A percentile compares a stretch with the other conserved stretches of the same genome.
Conservation (phyloP, 2,888 invertebrate genomes). For the Drosophila pullipes region DNA sequence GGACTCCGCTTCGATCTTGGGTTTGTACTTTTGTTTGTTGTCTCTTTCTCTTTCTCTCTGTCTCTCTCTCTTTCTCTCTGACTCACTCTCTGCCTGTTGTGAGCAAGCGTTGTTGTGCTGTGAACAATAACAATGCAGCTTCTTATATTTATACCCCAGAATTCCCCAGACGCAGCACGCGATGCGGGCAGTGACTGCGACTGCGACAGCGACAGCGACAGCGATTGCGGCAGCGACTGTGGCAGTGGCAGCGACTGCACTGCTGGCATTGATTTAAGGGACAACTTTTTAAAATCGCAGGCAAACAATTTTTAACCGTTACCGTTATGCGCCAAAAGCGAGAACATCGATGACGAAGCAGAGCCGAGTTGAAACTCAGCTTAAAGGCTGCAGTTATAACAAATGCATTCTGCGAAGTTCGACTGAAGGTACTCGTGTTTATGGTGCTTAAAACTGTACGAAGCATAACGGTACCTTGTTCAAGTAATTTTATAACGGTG, state of each 20-base stretch:
- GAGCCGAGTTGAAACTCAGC: not conserved
- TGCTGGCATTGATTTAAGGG: conserved; percentile 49
- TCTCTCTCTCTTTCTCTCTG: not conserved
- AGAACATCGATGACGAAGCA: conserved; percentile 13
- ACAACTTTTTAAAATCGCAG: conserved; percentile 15
- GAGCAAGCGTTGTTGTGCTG: conserved; percentile 18
- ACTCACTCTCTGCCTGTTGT: not conserved
- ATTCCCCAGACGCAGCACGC: conserved; percentile 4
- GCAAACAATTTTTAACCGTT: conserved; percentile 30
- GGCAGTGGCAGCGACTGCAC: conserved; percentile 17
- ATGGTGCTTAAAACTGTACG: not conserved
- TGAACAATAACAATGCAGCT: conserved; percentile 42
- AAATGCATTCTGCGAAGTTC: not conserved
- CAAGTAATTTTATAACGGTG: not conserved
- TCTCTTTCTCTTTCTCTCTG: not conserved
- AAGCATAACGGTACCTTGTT: not conserved
- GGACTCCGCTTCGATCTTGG: conserved; percentile 20
- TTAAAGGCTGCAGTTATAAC: not conserved
- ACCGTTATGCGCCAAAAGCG: conserved; percentile 58
- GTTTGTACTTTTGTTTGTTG: conserved; percentile 12
- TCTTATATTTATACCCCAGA: conserved; percentile 67
- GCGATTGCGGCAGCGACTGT: conserved; percentile 4
- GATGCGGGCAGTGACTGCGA: not conserved
- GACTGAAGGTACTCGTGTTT: not conserved
- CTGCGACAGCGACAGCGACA: not conserved